Conservation (phyloP, 1,140 invertebrate genomes). For the Dreissena polymorpha region DNA sequence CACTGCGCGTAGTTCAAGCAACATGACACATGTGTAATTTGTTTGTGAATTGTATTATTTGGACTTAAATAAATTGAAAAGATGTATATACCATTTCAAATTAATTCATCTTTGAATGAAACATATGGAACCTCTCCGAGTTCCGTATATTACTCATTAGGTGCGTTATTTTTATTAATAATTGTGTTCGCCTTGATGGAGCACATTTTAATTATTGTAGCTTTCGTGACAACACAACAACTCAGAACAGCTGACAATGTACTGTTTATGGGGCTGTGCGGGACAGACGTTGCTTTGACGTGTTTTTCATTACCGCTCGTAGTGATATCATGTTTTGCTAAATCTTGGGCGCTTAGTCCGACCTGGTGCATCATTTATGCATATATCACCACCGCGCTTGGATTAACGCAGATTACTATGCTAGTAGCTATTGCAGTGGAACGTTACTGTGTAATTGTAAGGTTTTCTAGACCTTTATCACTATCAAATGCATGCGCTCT, state of each 20-base stretch:
- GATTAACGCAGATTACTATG: conserved; percentile 24
- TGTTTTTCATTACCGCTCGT: conserved; percentile 27
- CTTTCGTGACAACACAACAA: neutral
- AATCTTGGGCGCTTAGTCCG: conserved; percentile 10
- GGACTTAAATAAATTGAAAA: no score
- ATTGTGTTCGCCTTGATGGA: conserved; percentile 5
- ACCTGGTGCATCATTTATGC: conserved; percentile 20
- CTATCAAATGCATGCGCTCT: neutral
- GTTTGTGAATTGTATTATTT: no score
- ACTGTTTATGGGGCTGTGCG: conserved; percentile 8
- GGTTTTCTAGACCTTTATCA: neutral
- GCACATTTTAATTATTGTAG: conserved; percentile 12
- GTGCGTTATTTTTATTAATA: neutral
- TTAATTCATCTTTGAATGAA: no score
- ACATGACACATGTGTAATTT: no score
- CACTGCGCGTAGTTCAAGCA: no score
- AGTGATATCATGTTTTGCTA: conserved; percentile 3
- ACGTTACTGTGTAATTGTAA: conserved; percentile 24
- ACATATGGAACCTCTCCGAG: no score
- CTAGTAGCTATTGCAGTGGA: conserved; percentile 17
- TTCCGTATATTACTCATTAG: conserved; percentile 21
- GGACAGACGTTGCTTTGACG: conserved; percentile 17
- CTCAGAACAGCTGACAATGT: conserved; percentile 24
- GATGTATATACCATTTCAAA: no score
- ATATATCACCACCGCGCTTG: conserved; percentile 24